A percentile compares a stretch with the other conserved stretches of the same genome.
Conservation (phyloP, 2,113 vertebrate genomes). For the Pitta sordida region DNA sequence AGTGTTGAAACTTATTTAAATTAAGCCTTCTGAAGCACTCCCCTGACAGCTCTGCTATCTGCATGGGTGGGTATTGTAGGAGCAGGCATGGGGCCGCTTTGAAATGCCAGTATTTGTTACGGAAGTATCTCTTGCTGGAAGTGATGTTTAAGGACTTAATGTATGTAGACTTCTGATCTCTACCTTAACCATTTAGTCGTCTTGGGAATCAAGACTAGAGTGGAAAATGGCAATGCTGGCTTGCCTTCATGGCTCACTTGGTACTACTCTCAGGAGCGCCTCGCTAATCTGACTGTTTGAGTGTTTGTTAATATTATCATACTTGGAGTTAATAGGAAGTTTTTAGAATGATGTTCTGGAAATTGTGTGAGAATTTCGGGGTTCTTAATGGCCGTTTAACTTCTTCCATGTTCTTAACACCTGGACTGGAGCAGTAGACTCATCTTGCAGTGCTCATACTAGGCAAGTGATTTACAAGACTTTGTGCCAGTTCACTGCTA, state of each 20-base stretch:
- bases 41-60: not conserved
- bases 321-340: not conserved
- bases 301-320: not conserved
- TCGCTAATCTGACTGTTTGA: not conserved
- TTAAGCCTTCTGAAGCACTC: not conserved
- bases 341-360: not conserved
- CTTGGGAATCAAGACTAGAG: not conserved
- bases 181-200: not conserved
- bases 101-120: not conserved
- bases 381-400: not conserved
- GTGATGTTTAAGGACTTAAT: not conserved
- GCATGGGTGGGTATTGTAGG: not conserved
- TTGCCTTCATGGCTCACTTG: not conserved
- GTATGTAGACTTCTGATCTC: not conserved
- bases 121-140: not conserved
- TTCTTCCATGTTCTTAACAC: not conserved
- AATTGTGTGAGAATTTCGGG: not conserved
- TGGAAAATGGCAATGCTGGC: not conserved
- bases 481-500: not conserved
- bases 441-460: not conserved
- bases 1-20: not conserved
- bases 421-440: not conserved
- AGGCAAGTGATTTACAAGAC: not conserved
- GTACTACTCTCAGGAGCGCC: not conserved
- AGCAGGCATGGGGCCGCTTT: not conserved